phyloP scores from a whole-genome alignment of 1,140 invertebrate species.

The Pseudomyrmex dendroicus region DNA sequence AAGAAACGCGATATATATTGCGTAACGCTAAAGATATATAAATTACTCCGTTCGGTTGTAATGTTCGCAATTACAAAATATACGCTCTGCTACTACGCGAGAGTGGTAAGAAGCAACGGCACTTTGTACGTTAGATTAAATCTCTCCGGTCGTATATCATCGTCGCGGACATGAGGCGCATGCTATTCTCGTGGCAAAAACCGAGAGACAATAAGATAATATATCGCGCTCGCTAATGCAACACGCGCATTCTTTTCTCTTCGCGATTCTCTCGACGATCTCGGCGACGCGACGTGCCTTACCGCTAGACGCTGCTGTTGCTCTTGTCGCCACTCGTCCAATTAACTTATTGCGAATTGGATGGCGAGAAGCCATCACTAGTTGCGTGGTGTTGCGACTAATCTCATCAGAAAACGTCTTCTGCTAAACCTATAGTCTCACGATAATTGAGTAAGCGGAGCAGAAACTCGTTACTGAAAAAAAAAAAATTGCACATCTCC shows the following conservation, averaged over 20 bases:
- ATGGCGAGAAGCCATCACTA: constrained; percentile 49
- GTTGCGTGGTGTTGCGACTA: constrained; percentile 50
- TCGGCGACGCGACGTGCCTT: constrained; percentile 11
- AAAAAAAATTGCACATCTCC: constrained; percentile 23
- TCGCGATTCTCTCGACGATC: constrained; percentile 11
- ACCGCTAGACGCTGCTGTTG: neutral
- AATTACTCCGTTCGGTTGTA: neutral
- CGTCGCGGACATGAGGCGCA: neutral
- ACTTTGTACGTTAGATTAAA: neutral
- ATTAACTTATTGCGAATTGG: constrained; percentile 72
- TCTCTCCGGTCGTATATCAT: neutral
- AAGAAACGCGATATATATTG: neutral
- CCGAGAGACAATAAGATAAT: constrained; percentile 12
- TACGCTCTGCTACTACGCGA: too few species aligned
- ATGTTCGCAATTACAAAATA: neutral
- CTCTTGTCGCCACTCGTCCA: constrained; percentile 58
- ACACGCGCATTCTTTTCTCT: constrained; percentile 15
- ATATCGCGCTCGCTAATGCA: constrained; percentile 31
- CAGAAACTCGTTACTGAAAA: constrained; percentile 23
- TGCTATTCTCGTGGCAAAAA: constrained; percentile 2
- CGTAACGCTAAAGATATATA: neutral
- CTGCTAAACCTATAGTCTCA: constrained; percentile 55
- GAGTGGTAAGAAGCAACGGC: neutral
- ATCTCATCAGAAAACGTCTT: constrained; percentile 44
- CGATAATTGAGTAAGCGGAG: constrained; percentile 58